Evolutionary conservation across 2,888 invertebrate species (phyloP).

Genomic region (Petrolisthes manimaculis): DNA sequence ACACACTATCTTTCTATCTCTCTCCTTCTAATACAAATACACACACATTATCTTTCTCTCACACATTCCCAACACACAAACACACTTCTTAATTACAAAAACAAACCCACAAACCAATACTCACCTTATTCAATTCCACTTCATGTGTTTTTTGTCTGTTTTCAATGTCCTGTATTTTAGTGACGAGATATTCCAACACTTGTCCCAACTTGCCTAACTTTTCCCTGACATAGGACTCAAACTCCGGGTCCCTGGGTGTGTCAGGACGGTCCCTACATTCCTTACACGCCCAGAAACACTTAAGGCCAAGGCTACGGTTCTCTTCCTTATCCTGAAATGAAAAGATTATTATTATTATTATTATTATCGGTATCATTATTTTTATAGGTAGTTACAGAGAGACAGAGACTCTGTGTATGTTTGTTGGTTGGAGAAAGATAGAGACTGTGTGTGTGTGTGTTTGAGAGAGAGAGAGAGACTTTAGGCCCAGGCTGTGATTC

Average conservation of each 20-base stretch:
- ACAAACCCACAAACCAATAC: background rate
- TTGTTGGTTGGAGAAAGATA: too few species aligned
- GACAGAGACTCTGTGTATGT: too few species aligned
- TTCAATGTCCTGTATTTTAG: conserved; percentile 56
- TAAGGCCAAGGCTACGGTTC: conserved; percentile 44
- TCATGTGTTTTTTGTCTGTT: conserved; percentile 53
- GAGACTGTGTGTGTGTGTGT: too few species aligned
- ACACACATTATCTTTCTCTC: background rate
- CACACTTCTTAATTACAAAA: background rate
- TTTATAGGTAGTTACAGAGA: too few species aligned
- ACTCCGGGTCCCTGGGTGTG: conserved; percentile 36
- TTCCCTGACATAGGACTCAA: conserved; percentile 53
- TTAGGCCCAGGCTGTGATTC: too few species aligned
- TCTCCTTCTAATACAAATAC: too few species aligned
- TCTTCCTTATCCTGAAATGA: conserved; percentile 56
- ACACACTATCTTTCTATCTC: too few species aligned
- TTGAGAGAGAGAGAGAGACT: too few species aligned
- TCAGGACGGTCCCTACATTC: conserved; percentile 51
- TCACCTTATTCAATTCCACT: conserved; percentile 51
- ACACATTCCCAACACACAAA: background rate
- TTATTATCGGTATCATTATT: conserved; percentile 27
- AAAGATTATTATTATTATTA: too few species aligned
- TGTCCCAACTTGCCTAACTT: conserved; percentile 48
- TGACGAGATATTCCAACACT: conserved; percentile 47
- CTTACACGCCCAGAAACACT: conserved; percentile 53